A percentile compares a stretch with the other conserved stretches of the same genome.
Conservation (phyloP, 2,797 vertebrate genomes). For the Xenops minutus region DNA sequence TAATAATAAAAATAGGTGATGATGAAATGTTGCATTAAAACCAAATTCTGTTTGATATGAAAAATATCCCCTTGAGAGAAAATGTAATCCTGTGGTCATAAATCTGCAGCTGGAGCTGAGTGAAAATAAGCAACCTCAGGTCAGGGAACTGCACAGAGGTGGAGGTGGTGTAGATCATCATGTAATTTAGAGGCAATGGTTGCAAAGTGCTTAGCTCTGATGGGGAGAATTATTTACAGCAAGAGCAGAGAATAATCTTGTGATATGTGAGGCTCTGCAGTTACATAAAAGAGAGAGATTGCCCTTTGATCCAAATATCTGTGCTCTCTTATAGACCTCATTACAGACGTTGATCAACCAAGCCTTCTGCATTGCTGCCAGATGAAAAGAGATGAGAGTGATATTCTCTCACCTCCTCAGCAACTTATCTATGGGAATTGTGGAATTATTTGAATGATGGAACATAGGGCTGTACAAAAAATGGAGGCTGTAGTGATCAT, state of each 20-base stretch:
- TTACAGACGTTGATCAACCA: slow-evolving; percentile 13
- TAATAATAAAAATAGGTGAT: not conserved
- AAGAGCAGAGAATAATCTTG: slow-evolving; percentile 25
- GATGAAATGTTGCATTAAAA: slow-evolving; percentile 31
- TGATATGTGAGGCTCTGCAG: slow-evolving; percentile 23
- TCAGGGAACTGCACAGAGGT: not conserved
- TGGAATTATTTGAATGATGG: not conserved
- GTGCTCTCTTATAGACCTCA: not conserved
- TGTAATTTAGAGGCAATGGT: slow-evolving; percentile 32
- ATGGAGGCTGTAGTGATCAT: not conserved
- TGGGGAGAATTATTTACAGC: slow-evolving; percentile 43
- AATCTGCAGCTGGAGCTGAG: not conserved
- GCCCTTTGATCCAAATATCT: slow-evolving; percentile 52
- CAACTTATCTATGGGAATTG: not conserved
- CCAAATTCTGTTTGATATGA: not conserved
- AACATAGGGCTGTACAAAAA: not conserved
- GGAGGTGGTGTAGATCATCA: slow-evolving; percentile 18
- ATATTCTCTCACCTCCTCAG: not conserved
- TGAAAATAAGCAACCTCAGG: slow-evolving; percentile 28
- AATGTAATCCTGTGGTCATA: not conserved
- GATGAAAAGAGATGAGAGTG: not conserved
- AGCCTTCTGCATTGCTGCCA: not conserved
- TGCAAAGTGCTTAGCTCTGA: slow-evolving; percentile 16
- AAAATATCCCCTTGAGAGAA: slow-evolving; percentile 29
- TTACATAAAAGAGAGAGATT: slow-evolving; percentile 52